Percentiles rank a stretch among this genome's conserved stretches.
These are phyloP conservation scores for Uropetala carovei DNA, from an alignment of 2,888 invertebrate genomes.

Conservation along the genomic window DNA sequence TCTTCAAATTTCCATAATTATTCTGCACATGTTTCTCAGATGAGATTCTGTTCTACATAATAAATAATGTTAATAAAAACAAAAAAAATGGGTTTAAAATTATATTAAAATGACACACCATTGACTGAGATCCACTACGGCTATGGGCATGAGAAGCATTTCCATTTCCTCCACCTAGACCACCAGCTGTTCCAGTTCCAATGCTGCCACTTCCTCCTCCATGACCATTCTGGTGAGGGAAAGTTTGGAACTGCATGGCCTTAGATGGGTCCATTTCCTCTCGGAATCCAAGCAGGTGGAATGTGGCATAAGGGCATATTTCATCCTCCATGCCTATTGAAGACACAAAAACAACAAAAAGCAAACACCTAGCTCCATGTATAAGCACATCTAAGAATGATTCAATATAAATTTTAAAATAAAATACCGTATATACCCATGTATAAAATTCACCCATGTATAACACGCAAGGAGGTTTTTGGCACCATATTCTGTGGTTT, in stretches of 20 bases:
- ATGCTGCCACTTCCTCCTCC: constrained; percentile 80
- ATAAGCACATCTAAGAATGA: too few relatives aligned
- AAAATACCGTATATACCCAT: too few relatives aligned
- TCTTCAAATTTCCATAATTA: neutral
- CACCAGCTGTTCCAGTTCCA: constrained; percentile 81
- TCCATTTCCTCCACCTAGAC: constrained; percentile 82
- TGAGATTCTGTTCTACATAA: neutral
- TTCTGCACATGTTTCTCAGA: neutral
- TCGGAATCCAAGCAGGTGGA: constrained; percentile 95
- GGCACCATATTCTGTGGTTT: too few relatives aligned
- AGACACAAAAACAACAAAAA: constrained; percentile 68
- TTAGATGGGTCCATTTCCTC: constrained; percentile 96
- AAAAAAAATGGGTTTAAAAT: neutral
- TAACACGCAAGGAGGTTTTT: too few relatives aligned
- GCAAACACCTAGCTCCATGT: constrained; percentile 7
- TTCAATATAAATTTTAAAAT: too few relatives aligned
- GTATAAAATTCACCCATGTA: too few relatives aligned
- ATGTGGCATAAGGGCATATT: constrained; percentile 97
- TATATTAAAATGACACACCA: constrained; percentile 78
- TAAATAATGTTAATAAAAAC: neutral
- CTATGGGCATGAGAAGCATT: constrained; percentile 82
- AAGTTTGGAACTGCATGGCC: constrained; percentile 92
- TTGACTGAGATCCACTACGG: constrained; percentile 92
- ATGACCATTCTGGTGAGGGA: constrained; percentile 84
- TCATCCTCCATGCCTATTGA: constrained; percentile 94